Conservation (phyloP, 2,888 invertebrate genomes). For the Agonopterix subpropinquella region DNA sequence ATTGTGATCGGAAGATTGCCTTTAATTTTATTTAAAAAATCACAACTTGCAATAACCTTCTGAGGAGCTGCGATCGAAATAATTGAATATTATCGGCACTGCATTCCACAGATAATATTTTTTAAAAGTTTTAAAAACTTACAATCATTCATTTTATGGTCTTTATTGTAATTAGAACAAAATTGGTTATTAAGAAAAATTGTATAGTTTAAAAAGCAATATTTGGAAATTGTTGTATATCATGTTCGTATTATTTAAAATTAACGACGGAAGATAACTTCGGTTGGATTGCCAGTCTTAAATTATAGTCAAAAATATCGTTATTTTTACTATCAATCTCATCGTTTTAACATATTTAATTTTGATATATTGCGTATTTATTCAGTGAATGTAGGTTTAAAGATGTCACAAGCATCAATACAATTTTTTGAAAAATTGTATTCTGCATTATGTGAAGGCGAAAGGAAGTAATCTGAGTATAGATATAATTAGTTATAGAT, state of each 20-base stretch:
- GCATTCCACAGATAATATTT: slow-evolving; percentile 60
- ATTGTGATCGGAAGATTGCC: slow-evolving; percentile 21
- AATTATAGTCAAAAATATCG: not conserved
- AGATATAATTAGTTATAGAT: slow-evolving; percentile 27
- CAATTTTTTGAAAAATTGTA: not conserved
- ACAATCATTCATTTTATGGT: slow-evolving; percentile 10
- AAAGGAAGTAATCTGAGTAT: slow-evolving; percentile 24
- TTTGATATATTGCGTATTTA: slow-evolving; percentile 33
- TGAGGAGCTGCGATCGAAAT: slow-evolving; percentile 11
- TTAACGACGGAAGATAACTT: not conserved
- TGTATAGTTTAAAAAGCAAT: slow-evolving; percentile 40
- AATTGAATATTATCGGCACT: slow-evolving; percentile 28
- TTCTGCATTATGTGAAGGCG: not conserved
- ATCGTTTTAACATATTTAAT: slow-evolving; percentile 33
- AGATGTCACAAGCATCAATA: not conserved
- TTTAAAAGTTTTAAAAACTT: slow-evolving; percentile 20
- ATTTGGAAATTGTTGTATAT: slow-evolving; percentile 40
- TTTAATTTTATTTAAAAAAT: slow-evolving; percentile 6
- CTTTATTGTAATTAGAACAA: slow-evolving; percentile 26
- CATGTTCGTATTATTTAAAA: slow-evolving; percentile 7
- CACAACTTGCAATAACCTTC: slow-evolving; percentile 41
- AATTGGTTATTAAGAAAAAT: slow-evolving; percentile 22
- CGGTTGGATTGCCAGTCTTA: not conserved
- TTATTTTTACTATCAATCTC: slow-evolving; percentile 30
- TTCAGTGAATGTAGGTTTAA: slow-evolving; percentile 10